Evolutionary conservation across 2,888 invertebrate genomes (phyloP).

Genomic region (Drosophila nigricruria): DNA sequence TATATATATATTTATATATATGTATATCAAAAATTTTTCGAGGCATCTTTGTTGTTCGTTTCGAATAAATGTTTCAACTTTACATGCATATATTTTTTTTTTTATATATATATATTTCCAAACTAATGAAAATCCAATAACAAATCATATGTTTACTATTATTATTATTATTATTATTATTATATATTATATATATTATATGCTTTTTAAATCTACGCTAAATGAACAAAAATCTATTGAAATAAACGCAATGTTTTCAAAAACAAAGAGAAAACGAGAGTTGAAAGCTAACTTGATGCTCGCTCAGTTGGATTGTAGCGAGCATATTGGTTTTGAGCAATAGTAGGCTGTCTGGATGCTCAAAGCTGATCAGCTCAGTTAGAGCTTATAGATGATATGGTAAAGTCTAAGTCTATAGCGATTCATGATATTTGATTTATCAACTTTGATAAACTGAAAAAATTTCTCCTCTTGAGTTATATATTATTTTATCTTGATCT

Average conservation of each 20-base stretch:
- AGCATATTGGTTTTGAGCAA: background rate
- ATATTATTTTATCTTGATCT: too few species aligned
- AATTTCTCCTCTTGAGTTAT: background rate
- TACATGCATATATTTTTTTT: slow-evolving; percentile 25
- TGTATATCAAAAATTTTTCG: slow-evolving; percentile 24
- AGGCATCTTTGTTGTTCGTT: slow-evolving; percentile 30
- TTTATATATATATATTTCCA: slow-evolving; percentile 21
- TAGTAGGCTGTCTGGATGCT: background rate
- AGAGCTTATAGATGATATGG: too few species aligned
- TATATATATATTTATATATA: background rate
- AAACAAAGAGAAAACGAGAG: background rate
- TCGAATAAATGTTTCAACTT: slow-evolving; percentile 33
- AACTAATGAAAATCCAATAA: slow-evolving; percentile 23
- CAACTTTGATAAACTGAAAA: too few species aligned
- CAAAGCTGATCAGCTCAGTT: too few species aligned
- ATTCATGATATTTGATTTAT: too few species aligned
- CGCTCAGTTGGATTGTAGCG: background rate
- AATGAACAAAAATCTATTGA: slow-evolving; percentile 37
- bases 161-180: slow-evolving; percentile 40
- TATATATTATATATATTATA: slow-evolving; percentile 43
- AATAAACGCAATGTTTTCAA: slow-evolving; percentile 52
- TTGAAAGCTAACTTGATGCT: too few species aligned
- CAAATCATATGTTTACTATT: slow-evolving; percentile 16
- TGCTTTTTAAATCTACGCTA: slow-evolving; percentile 53
- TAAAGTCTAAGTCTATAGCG: too few species aligned